Base-by-base conservation (phyloP, 2,888 invertebrate species). In the Andrena flavipes region DNA sequence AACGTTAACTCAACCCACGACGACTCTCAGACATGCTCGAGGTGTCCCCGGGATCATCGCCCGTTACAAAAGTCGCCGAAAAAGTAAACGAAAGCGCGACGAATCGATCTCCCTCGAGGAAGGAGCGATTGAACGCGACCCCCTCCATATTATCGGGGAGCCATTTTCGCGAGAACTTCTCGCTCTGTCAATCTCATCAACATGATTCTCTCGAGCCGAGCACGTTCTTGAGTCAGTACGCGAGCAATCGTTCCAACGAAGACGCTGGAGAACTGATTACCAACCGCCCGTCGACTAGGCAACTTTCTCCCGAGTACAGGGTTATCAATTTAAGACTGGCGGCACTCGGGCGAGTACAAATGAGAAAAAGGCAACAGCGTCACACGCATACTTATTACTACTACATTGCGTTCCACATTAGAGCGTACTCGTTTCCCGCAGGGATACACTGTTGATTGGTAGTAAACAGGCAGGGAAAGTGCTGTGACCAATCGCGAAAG, bases 1-100 rank as follows among this genome's bases (percentile, higher is more conserved):
- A 89, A 91, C 89, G 85, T 88, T 89, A 87, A 89, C 80, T 82
- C 48, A 20, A 76, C 51, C 13, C 42, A 56, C 29, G 10, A 70
- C 51, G 64, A 65, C 71, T 54, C 80, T 23, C 77, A 51, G 64
- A 67, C 51, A 42, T 13, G 42, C 42, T 42, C 16, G 42, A 16
- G 16, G 42, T 3, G 42, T 16, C 16, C 10, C 16, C 42, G 13
- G 13, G 16, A 16, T 51, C 16, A 33, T 2, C 10, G 13, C 20
- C 35, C 7, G 13, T 33, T 13, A 23, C 26, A 29, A 51, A 16
- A 51, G 0, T 67, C 30, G 60, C 30, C n/a, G n/a, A 33, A 7
- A 16, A 42, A 16, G 42, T 16, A 42, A 42, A 16, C 42, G 42
- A 42, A 42, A 42, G 5, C 20, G 7, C 42, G 2, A 3, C 13